Percentiles rank a stretch among this genome's conserved stretches.
Conservation (phyloP, 2,888 invertebrate genomes). For the Eucera pruinosa region DNA sequence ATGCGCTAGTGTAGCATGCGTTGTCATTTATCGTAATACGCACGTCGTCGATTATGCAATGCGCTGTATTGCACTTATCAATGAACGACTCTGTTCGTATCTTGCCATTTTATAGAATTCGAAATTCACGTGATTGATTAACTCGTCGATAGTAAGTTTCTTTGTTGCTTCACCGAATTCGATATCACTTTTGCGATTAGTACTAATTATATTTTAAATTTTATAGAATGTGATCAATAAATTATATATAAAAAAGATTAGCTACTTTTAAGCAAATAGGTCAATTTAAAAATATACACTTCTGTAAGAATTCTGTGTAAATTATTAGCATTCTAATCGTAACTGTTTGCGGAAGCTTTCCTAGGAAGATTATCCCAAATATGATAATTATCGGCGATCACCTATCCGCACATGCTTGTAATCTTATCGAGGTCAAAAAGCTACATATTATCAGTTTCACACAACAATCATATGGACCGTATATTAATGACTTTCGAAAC, state of each 20-base stretch:
- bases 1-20: background rate
- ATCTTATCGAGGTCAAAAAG: slow-evolving; percentile 16
- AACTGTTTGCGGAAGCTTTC: slow-evolving; percentile 5
- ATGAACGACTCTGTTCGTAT: background rate
- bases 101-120: slow-evolving; percentile 1
- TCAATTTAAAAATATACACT: background rate
- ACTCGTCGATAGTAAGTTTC: too few species aligned
- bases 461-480: background rate
- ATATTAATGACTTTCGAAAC: slow-evolving; percentile 22
- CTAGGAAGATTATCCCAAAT: background rate
- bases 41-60: slow-evolving; percentile 43
- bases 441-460: background rate
- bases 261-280: background rate
- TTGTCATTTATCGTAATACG: slow-evolving; percentile 21
- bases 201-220: background rate
- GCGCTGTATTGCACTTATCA: slow-evolving; percentile 35
- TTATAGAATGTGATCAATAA: background rate
- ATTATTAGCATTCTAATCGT: background rate
- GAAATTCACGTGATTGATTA: background rate
- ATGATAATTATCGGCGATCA: slow-evolving; percentile 4
- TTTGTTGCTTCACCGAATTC: background rate
- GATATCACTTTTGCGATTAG: background rate
- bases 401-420: background rate
- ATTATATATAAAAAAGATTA: background rate
- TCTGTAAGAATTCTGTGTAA: background rate